Base-by-base conservation (phyloP, 2,888 invertebrate genomes). In the Macrophya alboannulata region DNA sequence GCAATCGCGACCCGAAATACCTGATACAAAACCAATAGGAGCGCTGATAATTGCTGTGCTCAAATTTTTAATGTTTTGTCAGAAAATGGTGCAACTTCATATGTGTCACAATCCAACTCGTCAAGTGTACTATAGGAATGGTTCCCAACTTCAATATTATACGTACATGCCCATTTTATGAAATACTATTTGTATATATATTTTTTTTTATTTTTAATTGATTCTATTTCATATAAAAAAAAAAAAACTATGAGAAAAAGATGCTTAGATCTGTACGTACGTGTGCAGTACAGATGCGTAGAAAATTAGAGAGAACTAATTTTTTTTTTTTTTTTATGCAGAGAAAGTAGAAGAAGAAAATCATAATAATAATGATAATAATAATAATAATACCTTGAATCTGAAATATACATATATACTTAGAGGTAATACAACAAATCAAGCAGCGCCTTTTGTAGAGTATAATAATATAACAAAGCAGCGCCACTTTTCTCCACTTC, bases 61-160 rank as follows among this genome's bases (percentile, higher is more conserved):
- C n/a, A n/a, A n/a, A n/a, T n/a, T n/a, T n/a, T n/a, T n/a, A n/a
- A n/a, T n/a, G n/a, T n/a, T n/a, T n/a, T n/a, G n/a, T n/a, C n/a
- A n/a, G n/a, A n/a, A n/a, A n/a, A n/a, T n/a, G n/a, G n/a, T n/a
- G n/a, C n/a, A n/a, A n/a, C n/a, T n/a, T n/a, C n/a, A n/a, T n/a
- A n/a, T n/a, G n/a, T n/a, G n/a, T n/a, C n/a, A n/a, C n/a, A n/a
- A n/a, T n/a, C n/a, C n/a, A n/a, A n/a, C n/a, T n/a, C n/a, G n/a
- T n/a, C n/a, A n/a, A n/a, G n/a, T n/a, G n/a, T 87, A 88, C 87
- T 86, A 25, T 15, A 4, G 55, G n/a, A 88, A 87, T 74, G 48
- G 65, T 9, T 84, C 76, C 31, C 83, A 84, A 9, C 31, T 62
- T 55, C 40, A 21, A 1, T 48, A n/a, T 48, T n/a, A n/a, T n/a